Evolutionary conservation across 2,888 invertebrate genomes (phyloP).

Genomic region (Mesoligia furuncula): DNA sequence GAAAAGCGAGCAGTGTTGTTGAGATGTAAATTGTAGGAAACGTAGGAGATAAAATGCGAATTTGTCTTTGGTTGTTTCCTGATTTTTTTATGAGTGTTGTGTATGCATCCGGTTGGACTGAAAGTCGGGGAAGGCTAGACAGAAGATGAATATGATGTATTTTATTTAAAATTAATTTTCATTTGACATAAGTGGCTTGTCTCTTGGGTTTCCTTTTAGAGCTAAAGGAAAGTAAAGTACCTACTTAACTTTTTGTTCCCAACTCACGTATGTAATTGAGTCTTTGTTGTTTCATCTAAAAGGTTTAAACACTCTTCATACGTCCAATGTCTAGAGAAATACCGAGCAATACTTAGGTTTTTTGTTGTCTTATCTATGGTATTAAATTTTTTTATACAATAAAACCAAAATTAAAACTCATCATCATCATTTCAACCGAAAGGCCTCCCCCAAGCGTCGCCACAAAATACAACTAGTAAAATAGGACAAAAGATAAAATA

Average conservation of each 20-base stretch:
- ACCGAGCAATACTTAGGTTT: neutral
- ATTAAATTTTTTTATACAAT: neutral
- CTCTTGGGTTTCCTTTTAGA: neutral
- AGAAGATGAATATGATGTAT: too few species aligned
- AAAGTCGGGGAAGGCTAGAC: neutral
- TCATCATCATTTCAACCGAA: neutral
- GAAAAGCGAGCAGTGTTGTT: constrained; percentile 29
- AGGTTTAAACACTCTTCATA: neutral
- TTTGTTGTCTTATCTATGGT: neutral
- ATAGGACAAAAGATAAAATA: neutral
- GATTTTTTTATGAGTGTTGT: neutral
- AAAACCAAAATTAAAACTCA: neutral
- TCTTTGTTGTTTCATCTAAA: neutral
- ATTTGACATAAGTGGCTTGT: neutral
- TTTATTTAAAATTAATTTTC: neutral
- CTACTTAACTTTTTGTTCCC: neutral
- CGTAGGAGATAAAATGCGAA: neutral
- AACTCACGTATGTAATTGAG: neutral
- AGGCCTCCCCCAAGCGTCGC: too few species aligned
- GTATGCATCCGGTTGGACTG: neutral
- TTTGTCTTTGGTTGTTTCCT: neutral
- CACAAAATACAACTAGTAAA: neutral
- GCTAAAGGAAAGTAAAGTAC: too few species aligned
- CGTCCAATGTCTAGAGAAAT: neutral
- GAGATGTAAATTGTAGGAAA: constrained; percentile 22